Percentiles rank a stretch among this genome's conserved stretches.
Conservation (phyloP, 2,113 vertebrate species). For the Mustela nigripes region DNA sequence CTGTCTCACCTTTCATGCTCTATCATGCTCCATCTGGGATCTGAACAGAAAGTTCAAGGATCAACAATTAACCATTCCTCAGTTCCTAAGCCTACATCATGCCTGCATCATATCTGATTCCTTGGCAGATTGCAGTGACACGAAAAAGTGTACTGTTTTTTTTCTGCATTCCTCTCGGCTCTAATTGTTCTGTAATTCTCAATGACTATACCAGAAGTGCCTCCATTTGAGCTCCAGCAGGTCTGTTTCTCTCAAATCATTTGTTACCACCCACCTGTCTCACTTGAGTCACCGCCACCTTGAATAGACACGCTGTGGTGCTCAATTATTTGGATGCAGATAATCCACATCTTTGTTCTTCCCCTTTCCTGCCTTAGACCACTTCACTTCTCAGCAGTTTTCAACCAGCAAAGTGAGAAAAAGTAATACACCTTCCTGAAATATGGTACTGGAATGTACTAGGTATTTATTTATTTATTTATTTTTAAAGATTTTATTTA, state of each 20-base stretch:
- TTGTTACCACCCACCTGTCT: not conserved
- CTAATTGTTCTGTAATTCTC: slow-evolving; percentile 37
- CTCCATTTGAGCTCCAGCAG: not conserved
- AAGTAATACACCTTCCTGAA: not conserved
- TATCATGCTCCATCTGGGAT: not conserved
- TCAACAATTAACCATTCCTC: not conserved
- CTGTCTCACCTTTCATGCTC: not conserved
- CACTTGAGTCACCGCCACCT: not conserved
- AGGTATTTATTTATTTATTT: slow-evolving; percentile 1
- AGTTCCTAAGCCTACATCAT: not conserved
- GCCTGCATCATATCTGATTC: not conserved
- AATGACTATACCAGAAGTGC: not conserved
- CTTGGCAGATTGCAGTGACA: not conserved
- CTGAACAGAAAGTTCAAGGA: slow-evolving; percentile 46
- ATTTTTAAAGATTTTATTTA: no score
- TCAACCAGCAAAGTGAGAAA: slow-evolving; percentile 51
- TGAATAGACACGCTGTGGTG: not conserved
- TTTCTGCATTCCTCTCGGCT: slow-evolving; percentile 29
- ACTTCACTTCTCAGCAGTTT: slow-evolving; percentile 46
- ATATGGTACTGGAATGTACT: not conserved
- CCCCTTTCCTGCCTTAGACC: not conserved
- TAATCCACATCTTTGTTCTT: not conserved
- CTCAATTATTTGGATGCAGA: slow-evolving; percentile 17
- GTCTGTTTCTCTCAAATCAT: slow-evolving; percentile 36
- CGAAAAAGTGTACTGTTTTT: not conserved